These are phyloP conservation scores for Polypedilum vanderplanki DNA, from an alignment of 1,140 invertebrate species.

Conservation along the genomic window DNA sequence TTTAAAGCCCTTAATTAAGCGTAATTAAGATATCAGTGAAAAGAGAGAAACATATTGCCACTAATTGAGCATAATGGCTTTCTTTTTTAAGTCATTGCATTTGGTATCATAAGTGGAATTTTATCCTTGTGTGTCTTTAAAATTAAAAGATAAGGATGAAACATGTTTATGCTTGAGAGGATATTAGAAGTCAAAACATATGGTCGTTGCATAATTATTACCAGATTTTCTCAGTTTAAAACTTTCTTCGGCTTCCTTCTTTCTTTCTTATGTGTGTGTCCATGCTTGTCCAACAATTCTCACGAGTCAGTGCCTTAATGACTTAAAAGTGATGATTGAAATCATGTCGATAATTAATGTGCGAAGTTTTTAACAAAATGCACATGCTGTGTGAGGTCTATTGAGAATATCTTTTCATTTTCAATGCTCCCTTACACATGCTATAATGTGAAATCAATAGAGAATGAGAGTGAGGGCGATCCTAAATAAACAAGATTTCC, in stretches of 20 bases:
- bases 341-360: conserved; percentile 22
- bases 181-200: conserved; percentile 25
- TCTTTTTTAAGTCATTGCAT: neutral
- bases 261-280: neutral
- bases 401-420: neutral
- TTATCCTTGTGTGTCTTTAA: conserved; percentile 10
- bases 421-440: neutral
- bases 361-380: conserved; percentile 2
- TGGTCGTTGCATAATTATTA: conserved; percentile 21
- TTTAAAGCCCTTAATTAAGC: conserved; percentile 15
- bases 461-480: neutral
- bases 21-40: conserved; percentile 23
- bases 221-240: conserved; percentile 20
- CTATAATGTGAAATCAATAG: conserved; percentile 14
- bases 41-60: conserved; percentile 24
- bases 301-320: neutral
- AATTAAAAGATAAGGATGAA: neutral
- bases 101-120: neutral
- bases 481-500: conserved; percentile 6
- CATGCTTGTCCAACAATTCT: neutral
- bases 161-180: neutral
- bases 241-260: no score
- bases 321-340: conserved; percentile 26
- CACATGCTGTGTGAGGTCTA: conserved; percentile 13
- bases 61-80: conserved; percentile 20